phyloP scores from a whole-genome alignment of 2,113 vertebrate species.

The Bungarus multicinctus region DNA sequence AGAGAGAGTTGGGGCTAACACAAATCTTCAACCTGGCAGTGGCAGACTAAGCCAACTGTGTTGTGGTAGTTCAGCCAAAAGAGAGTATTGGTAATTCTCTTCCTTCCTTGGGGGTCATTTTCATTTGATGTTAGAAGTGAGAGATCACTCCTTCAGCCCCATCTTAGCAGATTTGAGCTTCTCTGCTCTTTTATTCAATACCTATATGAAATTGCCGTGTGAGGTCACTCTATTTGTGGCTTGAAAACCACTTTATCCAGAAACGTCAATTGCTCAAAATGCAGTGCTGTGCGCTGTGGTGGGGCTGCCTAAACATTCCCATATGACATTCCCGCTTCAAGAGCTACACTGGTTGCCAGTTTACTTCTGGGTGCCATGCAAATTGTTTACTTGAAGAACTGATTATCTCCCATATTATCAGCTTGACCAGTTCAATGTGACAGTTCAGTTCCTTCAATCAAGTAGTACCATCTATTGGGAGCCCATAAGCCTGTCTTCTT shows the following conservation, averaged over 20 bases:
- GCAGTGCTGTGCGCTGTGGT: not conserved
- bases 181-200: not conserved
- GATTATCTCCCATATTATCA: not conserved
- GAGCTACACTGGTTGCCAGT: not conserved
- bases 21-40: not conserved
- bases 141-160: not conserved
- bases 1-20: not conserved
- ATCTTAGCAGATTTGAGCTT: not conserved
- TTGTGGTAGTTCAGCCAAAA: not conserved
- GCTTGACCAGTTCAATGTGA: not conserved
- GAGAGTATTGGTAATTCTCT: not conserved
- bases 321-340: not conserved
- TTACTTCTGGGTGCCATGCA: not conserved
- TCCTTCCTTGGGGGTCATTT: not conserved
- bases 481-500: not conserved
- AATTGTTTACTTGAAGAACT: not conserved
- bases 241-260: not conserved
- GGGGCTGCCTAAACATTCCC: not conserved
- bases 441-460: not conserved
- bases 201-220: not conserved
- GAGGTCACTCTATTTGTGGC: not conserved
- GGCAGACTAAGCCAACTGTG: not conserved
- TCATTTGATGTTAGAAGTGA: not conserved
- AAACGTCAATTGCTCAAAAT: not conserved
- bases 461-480: not conserved